Evolutionary conservation across 30 jellyfish, hydroid and myxozoan species (phyloP), one percentile per base, ranked within the genome.

Genomic region (Nemopilema nomurai): DNA sequence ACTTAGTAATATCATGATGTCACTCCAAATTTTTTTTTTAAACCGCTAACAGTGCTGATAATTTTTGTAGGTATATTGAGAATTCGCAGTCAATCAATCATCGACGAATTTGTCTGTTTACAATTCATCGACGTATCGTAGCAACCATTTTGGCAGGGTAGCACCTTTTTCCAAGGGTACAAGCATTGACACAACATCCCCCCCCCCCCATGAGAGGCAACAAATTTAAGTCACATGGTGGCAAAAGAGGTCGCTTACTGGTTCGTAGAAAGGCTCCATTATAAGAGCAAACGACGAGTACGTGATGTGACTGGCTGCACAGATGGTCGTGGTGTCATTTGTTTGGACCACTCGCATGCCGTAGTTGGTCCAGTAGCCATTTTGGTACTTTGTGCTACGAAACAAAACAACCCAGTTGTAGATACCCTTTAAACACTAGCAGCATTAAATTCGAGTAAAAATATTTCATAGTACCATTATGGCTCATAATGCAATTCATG

Each of bases 331-430:
- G 0, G 99, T 82, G 16, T 65, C 71, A 71, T 89, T 88, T 32
- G 97, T 94, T 28, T 68, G 50, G 19, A 84, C 70, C 23, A 94
- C 97, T 23, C 81, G 52, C 97, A 88, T 80, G 28, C 96, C 96
- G 71, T 80, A 94, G 67, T 94, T 89, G 28, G 97, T 83, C 99
- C 99, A 94, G 77, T 94, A 94, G 18, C 99, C 99, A 19, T 57
- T 77, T 27, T 65, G 80, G 33, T 31, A 69, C 13, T 41, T 41
- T 41, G 57, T 41, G 13, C 57, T 41, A n/a, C n/a, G n/a, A 41
- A 41, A 41, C 6, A 3, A 41, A 41, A 41, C n/a, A n/a, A n/a
- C n/a, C n/a, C n/a, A n/a, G n/a, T n/a, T n/a, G n/a, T n/a, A n/a
- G n/a, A n/a, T n/a, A n/a, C n/a, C n/a, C n/a, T n/a, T n/a, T n/a